Conservation (phyloP, 2,888 invertebrate genomes). For the Leptogaster cylindrica region DNA sequence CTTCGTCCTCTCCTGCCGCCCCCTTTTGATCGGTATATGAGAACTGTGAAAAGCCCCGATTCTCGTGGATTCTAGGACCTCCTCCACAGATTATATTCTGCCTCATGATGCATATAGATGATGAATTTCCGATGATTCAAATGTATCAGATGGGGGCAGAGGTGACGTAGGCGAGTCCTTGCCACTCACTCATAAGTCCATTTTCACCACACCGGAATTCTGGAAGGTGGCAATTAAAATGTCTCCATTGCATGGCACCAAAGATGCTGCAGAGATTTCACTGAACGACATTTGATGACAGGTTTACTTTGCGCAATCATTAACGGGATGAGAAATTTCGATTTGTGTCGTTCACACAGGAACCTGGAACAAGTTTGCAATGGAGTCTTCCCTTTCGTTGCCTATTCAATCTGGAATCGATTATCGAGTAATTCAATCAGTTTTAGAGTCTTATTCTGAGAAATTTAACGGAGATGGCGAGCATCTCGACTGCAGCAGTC, state of each 20-base stretch:
- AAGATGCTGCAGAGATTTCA: neutral
- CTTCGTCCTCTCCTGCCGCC: no score
- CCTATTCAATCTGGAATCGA: no score
- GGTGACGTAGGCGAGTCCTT: conserved; percentile 22
- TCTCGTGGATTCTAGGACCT: neutral
- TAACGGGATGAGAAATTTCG: neutral
- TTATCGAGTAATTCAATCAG: no score
- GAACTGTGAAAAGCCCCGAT: conserved; percentile 25
- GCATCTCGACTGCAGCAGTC: no score
- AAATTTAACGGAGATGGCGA: no score
- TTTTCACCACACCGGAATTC: neutral
- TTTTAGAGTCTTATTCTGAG: no score
- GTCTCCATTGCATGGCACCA: conserved; percentile 5
- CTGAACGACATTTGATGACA: neutral
- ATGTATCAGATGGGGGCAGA: conserved; percentile 7
- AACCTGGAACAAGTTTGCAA: no score
- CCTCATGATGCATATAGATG: conserved; percentile 10
- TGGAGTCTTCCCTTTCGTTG: no score
- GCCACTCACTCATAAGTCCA: neutral
- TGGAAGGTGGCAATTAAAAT: conserved; percentile 14
- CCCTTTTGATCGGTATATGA: conserved; percentile 29
- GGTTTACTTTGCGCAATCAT: neutral
- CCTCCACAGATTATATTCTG: conserved; percentile 18
- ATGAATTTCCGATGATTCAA: conserved; percentile 17
- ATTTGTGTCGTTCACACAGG: neutral